Evolutionary conservation across 1,140 invertebrate species (phyloP).

Genomic region (Pararge aegeria): DNA sequence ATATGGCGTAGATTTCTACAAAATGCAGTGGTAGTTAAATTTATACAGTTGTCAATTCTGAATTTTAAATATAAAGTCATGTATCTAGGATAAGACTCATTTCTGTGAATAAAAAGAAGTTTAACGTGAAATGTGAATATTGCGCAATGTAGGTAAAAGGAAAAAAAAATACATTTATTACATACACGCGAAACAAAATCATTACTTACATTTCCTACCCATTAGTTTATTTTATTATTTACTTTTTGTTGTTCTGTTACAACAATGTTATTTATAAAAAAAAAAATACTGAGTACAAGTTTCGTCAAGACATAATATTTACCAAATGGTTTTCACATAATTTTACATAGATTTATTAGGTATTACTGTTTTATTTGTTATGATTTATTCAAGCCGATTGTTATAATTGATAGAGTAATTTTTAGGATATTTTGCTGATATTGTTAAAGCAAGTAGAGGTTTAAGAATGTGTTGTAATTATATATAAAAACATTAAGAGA

Average conservation of each 20-base stretch:
- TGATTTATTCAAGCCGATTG: neutral
- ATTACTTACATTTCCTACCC: slow-evolving; percentile 33
- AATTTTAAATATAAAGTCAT: slow-evolving; percentile 64
- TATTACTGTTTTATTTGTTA: neutral
- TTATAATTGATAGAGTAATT: neutral
- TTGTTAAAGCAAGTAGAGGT: neutral
- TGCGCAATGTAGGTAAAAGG: slow-evolving; percentile 65
- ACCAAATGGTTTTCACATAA: neutral
- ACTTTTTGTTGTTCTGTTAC: slow-evolving; percentile 35
- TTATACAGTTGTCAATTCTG: slow-evolving; percentile 65
- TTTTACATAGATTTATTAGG: neutral
- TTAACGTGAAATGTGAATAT: slow-evolving; percentile 68
- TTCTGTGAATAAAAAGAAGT: slow-evolving; percentile 43
- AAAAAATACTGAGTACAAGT: slow-evolving; percentile 32
- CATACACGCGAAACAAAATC: slow-evolving; percentile 20
- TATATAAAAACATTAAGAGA: too few relatives aligned
- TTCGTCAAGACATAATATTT: slow-evolving; percentile 46
- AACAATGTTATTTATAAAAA: neutral
- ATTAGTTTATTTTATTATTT: slow-evolving; percentile 35
- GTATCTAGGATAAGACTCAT: slow-evolving; percentile 46
- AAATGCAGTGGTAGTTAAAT: slow-evolving; percentile 69
- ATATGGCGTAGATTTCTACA: slow-evolving; percentile 72
- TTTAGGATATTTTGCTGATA: neutral
- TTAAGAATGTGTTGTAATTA: too few relatives aligned
- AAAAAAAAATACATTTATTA: slow-evolving; percentile 4